Evolutionary conservation across 2,888 invertebrate species (phyloP).

Genomic region (Abscondita cerata): DNA sequence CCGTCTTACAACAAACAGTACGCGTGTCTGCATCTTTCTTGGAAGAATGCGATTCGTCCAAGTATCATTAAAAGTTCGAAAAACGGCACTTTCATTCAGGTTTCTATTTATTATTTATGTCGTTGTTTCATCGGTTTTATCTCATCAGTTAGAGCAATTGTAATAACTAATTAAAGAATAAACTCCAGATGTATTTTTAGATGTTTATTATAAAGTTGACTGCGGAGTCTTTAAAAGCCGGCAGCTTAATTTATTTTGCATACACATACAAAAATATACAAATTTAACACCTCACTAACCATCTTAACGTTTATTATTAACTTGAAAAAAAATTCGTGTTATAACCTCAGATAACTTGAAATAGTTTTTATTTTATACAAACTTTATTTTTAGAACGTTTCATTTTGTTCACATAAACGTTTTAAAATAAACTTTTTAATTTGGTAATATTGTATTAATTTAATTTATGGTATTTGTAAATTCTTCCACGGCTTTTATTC

Average conservation of each 20-base stretch:
- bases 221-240: constrained; percentile 7
- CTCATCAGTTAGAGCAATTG: constrained; percentile 38
- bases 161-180: constrained; percentile 38
- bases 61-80: constrained; percentile 41
- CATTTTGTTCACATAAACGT: too few species aligned
- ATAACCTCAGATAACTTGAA: too few species aligned
- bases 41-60: constrained; percentile 48
- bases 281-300: constrained; percentile 6
- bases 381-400: too few species aligned
- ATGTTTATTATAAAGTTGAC: constrained; percentile 11
- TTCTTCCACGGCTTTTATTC: too few species aligned
- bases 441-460: too few species aligned
- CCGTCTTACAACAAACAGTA: constrained; percentile 38
- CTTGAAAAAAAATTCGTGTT: too few species aligned
- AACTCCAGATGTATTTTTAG: constrained; percentile 8
- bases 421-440: too few species aligned
- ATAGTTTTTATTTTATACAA: too few species aligned
- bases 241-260: constrained; percentile 10
- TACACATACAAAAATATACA: constrained; percentile 6
- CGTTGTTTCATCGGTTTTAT: constrained; percentile 43
- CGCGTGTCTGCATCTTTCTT: constrained; percentile 42
- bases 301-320: too few species aligned
- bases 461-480: too few species aligned
- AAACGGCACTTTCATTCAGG: constrained; percentile 53
- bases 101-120: constrained; percentile 51